Evolutionary conservation across 2,888 invertebrate genomes (phyloP).

Genomic region (Ophonus ardosiacus): DNA sequence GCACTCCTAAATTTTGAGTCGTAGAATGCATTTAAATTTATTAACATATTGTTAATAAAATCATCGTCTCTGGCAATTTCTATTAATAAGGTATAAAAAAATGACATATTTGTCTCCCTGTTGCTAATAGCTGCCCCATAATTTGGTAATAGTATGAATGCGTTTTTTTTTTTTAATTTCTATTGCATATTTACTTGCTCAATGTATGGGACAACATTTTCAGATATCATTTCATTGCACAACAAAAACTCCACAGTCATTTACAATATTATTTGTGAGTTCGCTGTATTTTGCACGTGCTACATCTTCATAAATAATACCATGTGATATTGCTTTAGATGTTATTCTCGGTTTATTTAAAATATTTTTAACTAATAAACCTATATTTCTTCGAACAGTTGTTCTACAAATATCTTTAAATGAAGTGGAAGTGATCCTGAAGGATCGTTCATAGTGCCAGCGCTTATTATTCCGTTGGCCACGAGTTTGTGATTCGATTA

Average conservation of each 20-base stretch:
- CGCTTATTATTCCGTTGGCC: neutral
- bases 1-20: neutral
- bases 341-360: neutral
- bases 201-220: neutral
- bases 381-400: neutral
- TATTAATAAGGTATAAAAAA: neutral
- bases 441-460: neutral
- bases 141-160: neutral
- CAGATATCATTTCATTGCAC: neutral
- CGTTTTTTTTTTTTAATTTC: neutral
- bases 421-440: neutral
- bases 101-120: neutral
- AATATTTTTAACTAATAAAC: neutral
- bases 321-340: neutral
- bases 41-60: neutral
- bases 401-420: neutral
- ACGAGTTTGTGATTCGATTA: neutral
- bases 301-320: neutral
- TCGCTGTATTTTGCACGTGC: neutral
- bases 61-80: neutral
- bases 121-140: neutral
- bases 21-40: neutral
- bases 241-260: neutral
- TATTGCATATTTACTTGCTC: neutral
- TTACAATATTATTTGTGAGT: neutral